These are phyloP conservation scores for Scleropages formosus DNA, from an alignment of 2,797 vertebrate species.

Conservation along the genomic window DNA sequence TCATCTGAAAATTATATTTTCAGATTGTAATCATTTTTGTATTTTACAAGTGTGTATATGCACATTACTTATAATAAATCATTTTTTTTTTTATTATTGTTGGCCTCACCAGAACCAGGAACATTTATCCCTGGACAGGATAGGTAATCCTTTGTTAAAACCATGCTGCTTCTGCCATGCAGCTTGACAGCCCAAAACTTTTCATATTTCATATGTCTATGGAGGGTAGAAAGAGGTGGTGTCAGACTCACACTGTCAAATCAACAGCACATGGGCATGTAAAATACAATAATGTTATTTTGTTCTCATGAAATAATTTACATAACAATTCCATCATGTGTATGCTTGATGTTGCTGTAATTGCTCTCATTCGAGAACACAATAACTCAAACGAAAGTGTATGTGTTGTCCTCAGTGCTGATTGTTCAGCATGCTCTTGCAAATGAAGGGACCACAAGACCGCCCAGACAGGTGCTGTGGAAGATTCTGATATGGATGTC, in stretches of 20 bases:
- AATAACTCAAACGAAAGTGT: background rate
- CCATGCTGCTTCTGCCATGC: background rate
- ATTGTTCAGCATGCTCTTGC: conserved; percentile 16
- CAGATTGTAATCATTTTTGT: too few species aligned
- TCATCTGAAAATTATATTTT: background rate
- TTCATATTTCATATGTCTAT: background rate
- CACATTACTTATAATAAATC: too few species aligned
- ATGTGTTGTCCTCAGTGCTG: background rate
- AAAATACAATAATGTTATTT: background rate
- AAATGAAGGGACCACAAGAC: conserved; percentile 21
- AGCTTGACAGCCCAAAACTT: background rate
- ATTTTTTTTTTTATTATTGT: background rate
- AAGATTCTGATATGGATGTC: conserved; percentile 34
- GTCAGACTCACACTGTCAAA: background rate
- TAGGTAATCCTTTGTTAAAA: background rate
- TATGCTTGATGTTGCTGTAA: background rate
- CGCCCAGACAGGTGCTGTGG: conserved; percentile 30
- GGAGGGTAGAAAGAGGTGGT: background rate
- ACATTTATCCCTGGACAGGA: background rate
- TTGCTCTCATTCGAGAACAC: background rate
- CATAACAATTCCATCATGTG: conserved; percentile 16
- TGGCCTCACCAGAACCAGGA: background rate
- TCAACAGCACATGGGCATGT: background rate
- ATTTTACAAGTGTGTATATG: too few species aligned
- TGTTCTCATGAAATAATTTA: conserved; percentile 1